phyloP scores from a whole-genome alignment of 2,797 vertebrate species.

The Myotis planiceps region DNA sequence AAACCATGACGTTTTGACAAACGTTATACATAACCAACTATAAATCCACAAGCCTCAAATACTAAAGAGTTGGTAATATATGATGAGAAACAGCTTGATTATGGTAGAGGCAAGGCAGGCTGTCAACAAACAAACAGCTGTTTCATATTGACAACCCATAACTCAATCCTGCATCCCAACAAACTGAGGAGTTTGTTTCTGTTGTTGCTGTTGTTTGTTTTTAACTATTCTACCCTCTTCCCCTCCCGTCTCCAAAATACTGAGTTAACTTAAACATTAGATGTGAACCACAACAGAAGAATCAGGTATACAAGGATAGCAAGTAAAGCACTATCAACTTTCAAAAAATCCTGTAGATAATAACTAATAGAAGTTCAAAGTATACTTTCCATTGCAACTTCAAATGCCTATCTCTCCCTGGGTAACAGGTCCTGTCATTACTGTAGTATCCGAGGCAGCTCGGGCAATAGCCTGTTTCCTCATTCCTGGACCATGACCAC shows the following conservation, averaged over 20 bases:
- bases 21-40: constrained; percentile 59
- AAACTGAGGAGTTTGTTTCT: constrained; percentile 36
- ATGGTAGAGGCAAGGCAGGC: constrained; percentile 51
- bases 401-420: constrained; percentile 38
- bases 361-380: constrained; percentile 66
- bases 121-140: constrained; percentile 81
- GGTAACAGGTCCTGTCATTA: background rate
- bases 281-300: constrained; percentile 64
- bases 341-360: constrained; percentile 47
- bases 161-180: constrained; percentile 56
- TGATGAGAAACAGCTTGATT: constrained; percentile 82
- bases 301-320: constrained; percentile 3
- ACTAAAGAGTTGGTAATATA: constrained; percentile 75
- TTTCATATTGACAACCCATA: constrained; percentile 72
- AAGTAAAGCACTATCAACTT: constrained; percentile 40
- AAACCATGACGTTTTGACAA: constrained; percentile 66
- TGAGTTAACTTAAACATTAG: constrained; percentile 51
- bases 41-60: constrained; percentile 75
- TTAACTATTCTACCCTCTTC: constrained; percentile 1
- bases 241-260: constrained; percentile 50
- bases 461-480: constrained; percentile 59
- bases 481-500: constrained; percentile 56
- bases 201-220: constrained; percentile 56
- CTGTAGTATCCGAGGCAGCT: constrained; percentile 13
- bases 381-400: constrained; percentile 45